Percentiles rank a stretch among this genome's conserved stretches.
These are phyloP conservation scores for Anodontia alba DNA, from an alignment of 2,888 invertebrate genomes.

Conservation along the genomic window DNA sequence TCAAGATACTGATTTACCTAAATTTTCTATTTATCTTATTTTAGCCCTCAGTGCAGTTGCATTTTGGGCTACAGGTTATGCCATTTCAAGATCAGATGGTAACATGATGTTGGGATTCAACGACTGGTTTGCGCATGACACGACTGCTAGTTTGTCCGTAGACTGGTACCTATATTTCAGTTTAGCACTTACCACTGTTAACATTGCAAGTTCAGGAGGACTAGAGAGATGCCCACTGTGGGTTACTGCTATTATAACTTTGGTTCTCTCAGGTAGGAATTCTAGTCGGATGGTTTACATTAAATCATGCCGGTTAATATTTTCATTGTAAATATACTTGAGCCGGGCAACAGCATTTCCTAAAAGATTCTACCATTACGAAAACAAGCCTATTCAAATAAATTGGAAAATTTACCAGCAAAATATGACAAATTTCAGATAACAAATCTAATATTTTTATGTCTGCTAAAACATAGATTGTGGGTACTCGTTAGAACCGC, in stretches of 20 bases:
- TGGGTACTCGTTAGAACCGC: no score
- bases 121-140: slow-evolving; percentile 42
- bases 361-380: no score
- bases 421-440: no score
- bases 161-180: slow-evolving; percentile 42
- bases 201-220: slow-evolving; percentile 47
- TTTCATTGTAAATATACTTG: no score
- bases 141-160: slow-evolving; percentile 9
- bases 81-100: slow-evolving; percentile 39
- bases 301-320: no score
- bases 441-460: no score
- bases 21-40: not conserved
- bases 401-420: no score
- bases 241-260: slow-evolving; percentile 23
- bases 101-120: slow-evolving; percentile 23
- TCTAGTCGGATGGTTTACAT: not conserved
- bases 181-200: slow-evolving; percentile 34
- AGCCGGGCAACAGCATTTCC: no score
- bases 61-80: slow-evolving; percentile 42
- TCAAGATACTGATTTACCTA: no score
- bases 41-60: slow-evolving; percentile 21
- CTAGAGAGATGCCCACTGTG: slow-evolving; percentile 46
- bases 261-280: slow-evolving; percentile 35
- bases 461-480: no score
- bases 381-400: no score